A percentile compares a stretch with the other conserved stretches of the same genome.
Evolutionary conservation across 2,113 vertebrate species (phyloP).

Genomic region (Gobiocypris rarus): DNA sequence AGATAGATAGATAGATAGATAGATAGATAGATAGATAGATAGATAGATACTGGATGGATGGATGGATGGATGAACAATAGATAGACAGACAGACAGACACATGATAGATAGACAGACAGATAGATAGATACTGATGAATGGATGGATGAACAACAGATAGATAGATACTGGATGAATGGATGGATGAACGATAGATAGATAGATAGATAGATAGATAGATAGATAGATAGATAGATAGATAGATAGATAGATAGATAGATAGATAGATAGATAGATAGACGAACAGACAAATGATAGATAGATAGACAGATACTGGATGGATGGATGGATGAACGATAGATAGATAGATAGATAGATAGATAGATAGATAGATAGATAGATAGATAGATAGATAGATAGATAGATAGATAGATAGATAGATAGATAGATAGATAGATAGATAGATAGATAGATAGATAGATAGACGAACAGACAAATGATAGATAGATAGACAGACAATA

Average conservation of each 20-base stretch:
- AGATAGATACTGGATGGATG: no score
- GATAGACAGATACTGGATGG: not conserved
- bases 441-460: not conserved
- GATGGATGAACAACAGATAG: not conserved
- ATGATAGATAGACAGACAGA: constrained; percentile 23
- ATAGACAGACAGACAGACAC: not conserved
- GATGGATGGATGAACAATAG: no score
- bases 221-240: not conserved
- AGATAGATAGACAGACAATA: constrained; percentile 14
- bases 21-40: no score
- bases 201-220: not conserved
- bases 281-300: no score
- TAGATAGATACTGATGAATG: not conserved
- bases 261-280: not conserved
- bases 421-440: no score
- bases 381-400: no score
- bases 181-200: not conserved
- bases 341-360: not conserved
- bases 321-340: no score
- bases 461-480: no score
- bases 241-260: not conserved
- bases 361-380: not conserved
- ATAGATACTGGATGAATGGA: not conserved
- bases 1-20: no score
- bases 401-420: not conserved